Evolutionary conservation across 2,888 invertebrate species (phyloP), one percentile per base, ranked within the genome.

Genomic region (Dasypolia templi): DNA sequence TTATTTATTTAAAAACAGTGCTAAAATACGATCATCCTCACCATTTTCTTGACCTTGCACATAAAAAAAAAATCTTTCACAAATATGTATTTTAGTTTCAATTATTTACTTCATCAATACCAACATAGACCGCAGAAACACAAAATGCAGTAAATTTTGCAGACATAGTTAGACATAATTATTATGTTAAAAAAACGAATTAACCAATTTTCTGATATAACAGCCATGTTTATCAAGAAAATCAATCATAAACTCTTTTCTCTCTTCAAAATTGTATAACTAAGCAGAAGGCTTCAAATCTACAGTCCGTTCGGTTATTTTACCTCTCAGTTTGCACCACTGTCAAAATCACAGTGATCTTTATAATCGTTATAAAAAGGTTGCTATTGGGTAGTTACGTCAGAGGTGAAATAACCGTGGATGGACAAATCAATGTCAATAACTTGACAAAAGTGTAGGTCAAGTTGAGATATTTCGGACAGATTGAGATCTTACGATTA

Each of bases 141-240:
- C 35, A 19, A 12, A 51, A 12, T 7, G 19, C 26, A 29, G 39
- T 56, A 17, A 29, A 42, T 56, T 66, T 55, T 22, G 29, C 19
- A 4, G 29, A 58, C 4, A n/a, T n/a, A 17, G 1, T 0, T 51
- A 32, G n/a, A 51, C 42, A 70, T 29, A 14, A 51, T 67, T 53
- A 53, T 42, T 51, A 65, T 29, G 22, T 51, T 64, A 29, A 63
- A 17, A n/a, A n/a, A n/a, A n/a, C n/a, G n/a, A n/a, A n/a, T n/a
- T n/a, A n/a, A n/a, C n/a, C n/a, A n/a, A n/a, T n/a, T n/a, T n/a
- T n/a, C 49, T 39, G 42, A 44, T 70, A 42, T 32, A 70, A 39
- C 39, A 42, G 51, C 46, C 12, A 1, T 56, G 17, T 46, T 42
- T 58, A 29, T 19, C 14, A 46, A 56, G 17, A 29, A 51, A 29